Evolutionary conservation across 2,797 vertebrate species (phyloP).

Genomic region (Threskiornis aethiopicus): DNA sequence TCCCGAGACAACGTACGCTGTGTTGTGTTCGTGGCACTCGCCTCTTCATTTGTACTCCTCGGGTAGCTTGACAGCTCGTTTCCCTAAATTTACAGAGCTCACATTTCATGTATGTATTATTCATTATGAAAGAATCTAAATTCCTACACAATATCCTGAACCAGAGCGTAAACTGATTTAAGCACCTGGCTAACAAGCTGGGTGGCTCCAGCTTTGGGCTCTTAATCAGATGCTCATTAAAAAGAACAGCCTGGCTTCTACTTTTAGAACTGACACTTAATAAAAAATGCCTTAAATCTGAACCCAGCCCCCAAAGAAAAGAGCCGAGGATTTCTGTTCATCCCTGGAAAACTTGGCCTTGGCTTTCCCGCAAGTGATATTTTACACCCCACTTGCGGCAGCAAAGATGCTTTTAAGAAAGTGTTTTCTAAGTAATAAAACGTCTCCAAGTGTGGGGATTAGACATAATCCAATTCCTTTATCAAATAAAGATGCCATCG

Average conservation of each 20-base stretch:
- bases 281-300: background rate
- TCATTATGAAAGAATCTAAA: background rate
- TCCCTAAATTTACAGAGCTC: slow-evolving; percentile 25
- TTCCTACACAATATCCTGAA: slow-evolving; percentile 23
- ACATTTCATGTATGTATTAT: slow-evolving; percentile 12
- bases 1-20: slow-evolving; percentile 25
- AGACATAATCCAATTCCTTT: slow-evolving; percentile 62
- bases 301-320: background rate
- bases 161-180: background rate
- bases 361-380: accelerated
- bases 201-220: background rate
- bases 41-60: background rate
- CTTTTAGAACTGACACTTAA: background rate
- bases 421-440: slow-evolving; percentile 50
- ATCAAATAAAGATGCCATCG: slow-evolving; percentile 60
- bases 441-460: slow-evolving; percentile 5
- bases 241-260: background rate
- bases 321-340: background rate
- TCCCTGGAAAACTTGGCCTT: background rate
- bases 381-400: accelerated
- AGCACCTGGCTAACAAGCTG: background rate
- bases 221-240: background rate
- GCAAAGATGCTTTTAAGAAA: background rate
- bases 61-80: slow-evolving; percentile 23
- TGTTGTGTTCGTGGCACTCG: background rate